Percentiles rank a stretch among this genome's conserved stretches.
Evolutionary conservation across 2,888 invertebrate genomes (phyloP).

Genomic region (Athetis lepigone): DNA sequence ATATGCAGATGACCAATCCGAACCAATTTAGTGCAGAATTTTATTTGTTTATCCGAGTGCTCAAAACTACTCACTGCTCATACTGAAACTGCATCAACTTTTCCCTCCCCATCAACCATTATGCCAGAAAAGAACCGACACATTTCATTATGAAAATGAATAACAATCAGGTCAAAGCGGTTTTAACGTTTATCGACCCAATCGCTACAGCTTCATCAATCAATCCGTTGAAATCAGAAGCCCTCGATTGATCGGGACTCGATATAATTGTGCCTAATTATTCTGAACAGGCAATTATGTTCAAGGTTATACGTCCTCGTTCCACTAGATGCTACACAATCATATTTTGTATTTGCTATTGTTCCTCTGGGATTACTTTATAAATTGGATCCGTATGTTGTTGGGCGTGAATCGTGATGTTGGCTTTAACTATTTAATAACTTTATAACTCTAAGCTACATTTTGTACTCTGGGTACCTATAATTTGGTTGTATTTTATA

Average conservation of each 20-base stretch:
- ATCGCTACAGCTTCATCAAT: conserved; percentile 43
- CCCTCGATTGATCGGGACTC: conserved; percentile 20
- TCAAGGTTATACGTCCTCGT: conserved; percentile 53
- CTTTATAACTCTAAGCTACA: conserved; percentile 9
- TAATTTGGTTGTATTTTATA: conserved; percentile 9
- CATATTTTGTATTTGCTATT: conserved; percentile 59
- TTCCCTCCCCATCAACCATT: not conserved
- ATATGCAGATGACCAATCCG: not conserved
- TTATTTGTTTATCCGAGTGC: not conserved
- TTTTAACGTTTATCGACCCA: conserved; percentile 40
- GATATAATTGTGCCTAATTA: conserved; percentile 56
- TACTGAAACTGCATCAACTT: not conserved
- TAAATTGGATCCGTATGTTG: conserved; percentile 50
- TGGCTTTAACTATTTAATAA: conserved; percentile 46
- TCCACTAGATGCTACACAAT: conserved; percentile 51
- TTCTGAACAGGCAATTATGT: conserved; percentile 58
- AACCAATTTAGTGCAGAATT: conserved; percentile 7
- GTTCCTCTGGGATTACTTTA: conserved; percentile 56
- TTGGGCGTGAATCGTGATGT: conserved; percentile 26
- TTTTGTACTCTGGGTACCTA: conserved; percentile 10
- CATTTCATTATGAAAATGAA: conserved; percentile 27
- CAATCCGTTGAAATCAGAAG: conserved; percentile 41
- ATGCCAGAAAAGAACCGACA: not conserved
- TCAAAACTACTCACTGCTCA: conserved; percentile 12
- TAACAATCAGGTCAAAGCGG: conserved; percentile 25